Evolutionary conservation across 2,113 vertebrate species (phyloP).

Genomic region (Oncorhynchus gorbuscha): DNA sequence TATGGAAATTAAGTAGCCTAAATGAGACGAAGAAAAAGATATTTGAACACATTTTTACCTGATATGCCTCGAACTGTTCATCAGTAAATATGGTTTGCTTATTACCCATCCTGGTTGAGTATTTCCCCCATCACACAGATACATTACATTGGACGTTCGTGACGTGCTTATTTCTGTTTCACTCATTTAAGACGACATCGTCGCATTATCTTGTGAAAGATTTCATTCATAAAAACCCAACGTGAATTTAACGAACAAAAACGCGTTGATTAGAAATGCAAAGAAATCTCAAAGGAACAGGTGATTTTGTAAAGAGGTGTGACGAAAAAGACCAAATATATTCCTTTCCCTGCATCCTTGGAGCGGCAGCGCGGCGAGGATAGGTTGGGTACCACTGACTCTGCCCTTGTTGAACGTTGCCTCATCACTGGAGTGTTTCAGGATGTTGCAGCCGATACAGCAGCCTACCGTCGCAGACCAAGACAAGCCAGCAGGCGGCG

Average conservation of each 20-base stretch:
- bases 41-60: conserved; percentile 73
- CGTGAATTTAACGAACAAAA: conserved; percentile 62
- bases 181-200: conserved; percentile 73
- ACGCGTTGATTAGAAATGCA: not conserved
- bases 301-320: not conserved
- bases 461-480: not conserved
- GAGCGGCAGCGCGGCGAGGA: conserved; percentile 20
- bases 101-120: conserved; percentile 86
- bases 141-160: conserved; percentile 76
- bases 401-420: not conserved
- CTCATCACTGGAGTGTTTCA: not conserved
- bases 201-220: conserved; percentile 43
- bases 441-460: not conserved
- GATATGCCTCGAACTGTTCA: conserved; percentile 90
- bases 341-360: conserved; percentile 13
- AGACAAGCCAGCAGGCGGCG: not conserved
- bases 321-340: not conserved
- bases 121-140: conserved; percentile 73
- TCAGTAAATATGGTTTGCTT: conserved; percentile 95
- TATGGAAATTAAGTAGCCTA: too few species aligned
- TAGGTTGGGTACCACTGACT: not conserved
- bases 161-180: conserved; percentile 54
- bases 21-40: too few species aligned
- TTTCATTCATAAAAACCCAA: conserved; percentile 39
- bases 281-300: not conserved